These are phyloP conservation scores for Takifugu flavidus DNA, from an alignment of 2,113 vertebrate genomes.

Conservation along the genomic window DNA sequence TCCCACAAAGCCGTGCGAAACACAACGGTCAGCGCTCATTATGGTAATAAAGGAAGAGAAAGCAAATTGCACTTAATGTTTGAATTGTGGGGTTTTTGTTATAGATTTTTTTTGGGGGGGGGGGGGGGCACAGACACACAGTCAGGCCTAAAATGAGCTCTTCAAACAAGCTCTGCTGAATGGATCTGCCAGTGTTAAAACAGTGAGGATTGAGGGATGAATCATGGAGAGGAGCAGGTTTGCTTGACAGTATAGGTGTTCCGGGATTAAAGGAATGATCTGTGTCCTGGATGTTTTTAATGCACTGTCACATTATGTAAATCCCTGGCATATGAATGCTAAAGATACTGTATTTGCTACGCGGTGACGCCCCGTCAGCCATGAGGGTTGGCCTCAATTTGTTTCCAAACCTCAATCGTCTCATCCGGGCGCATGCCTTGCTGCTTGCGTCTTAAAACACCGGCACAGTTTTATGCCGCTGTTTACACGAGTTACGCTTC, in stretches of 20 bases:
- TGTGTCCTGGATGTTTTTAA: slow-evolving; percentile 73
- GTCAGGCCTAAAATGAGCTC: slow-evolving; percentile 11
- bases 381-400: slow-evolving; percentile 41
- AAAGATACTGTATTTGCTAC: slow-evolving; percentile 64
- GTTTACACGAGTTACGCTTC: slow-evolving; percentile 4
- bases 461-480: slow-evolving; percentile 7
- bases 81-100: too few relatives aligned
- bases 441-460: slow-evolving; percentile 18
- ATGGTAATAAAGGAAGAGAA: slow-evolving; percentile 40
- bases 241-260: slow-evolving; percentile 60
- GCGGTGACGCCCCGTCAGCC: slow-evolving; percentile 22
- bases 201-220: slow-evolving; percentile 4
- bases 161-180: not conserved
- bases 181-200: slow-evolving; percentile 5
- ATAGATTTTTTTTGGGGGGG: not conserved
- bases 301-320: slow-evolving; percentile 81
- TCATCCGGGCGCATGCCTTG: not conserved
- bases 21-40: slow-evolving; percentile 38
- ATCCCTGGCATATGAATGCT: slow-evolving; percentile 69
- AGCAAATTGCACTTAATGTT: slow-evolving; percentile 12
- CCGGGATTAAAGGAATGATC: slow-evolving; percentile 75
- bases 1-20: slow-evolving; percentile 22
- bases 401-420: slow-evolving; percentile 5
- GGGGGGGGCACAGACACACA: slow-evolving; percentile 1
- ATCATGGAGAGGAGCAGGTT: slow-evolving; percentile 51